Evolutionary conservation across 2,888 invertebrate species (phyloP).

Genomic region (Cephus rjabovi): DNA sequence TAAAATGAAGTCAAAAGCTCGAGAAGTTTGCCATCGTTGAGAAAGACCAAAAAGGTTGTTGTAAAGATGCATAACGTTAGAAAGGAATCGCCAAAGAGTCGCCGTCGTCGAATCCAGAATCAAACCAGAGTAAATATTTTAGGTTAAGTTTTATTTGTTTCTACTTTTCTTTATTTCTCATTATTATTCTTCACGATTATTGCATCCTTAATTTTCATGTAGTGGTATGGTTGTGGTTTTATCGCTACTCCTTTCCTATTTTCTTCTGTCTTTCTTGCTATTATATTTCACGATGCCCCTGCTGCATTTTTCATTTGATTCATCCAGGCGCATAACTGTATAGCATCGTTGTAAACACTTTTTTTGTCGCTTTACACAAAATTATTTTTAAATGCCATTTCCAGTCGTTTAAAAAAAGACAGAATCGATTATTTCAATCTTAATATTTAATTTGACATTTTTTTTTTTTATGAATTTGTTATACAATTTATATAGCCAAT

Average conservation of each 20-base stretch:
- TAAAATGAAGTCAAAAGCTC: constrained; percentile 7
- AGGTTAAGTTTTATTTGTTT: constrained; percentile 25
- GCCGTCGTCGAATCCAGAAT: constrained; percentile 48
- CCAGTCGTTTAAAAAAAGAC: too few species aligned
- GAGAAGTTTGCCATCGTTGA: background rate
- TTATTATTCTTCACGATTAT: background rate
- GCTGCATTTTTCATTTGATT: too few species aligned
- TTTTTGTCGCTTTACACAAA: constrained; percentile 11
- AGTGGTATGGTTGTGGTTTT: constrained; percentile 6
- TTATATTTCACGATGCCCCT: too few species aligned
- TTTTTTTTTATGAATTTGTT: too few species aligned
- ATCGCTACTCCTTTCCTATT: constrained; percentile 17
- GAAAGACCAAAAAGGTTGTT: constrained; percentile 5
- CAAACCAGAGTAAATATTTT: constrained; percentile 48
- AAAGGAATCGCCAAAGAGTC: constrained; percentile 36
- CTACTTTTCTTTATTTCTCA: constrained; percentile 2
- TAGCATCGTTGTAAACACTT: background rate
- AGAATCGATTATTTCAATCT: too few species aligned
- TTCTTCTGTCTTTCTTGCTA: constrained; percentile 15
- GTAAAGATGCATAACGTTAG: constrained; percentile 13
- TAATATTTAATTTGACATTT: too few species aligned
- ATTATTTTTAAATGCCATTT: too few species aligned
- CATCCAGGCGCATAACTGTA: too few species aligned
- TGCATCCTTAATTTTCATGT: background rate
- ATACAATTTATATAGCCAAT: too few species aligned